A percentile compares a stretch with the other conserved stretches of the same genome.
Conservation (phyloP, 1,140 invertebrate genomes). For the Calliopsis andreniformis region DNA sequence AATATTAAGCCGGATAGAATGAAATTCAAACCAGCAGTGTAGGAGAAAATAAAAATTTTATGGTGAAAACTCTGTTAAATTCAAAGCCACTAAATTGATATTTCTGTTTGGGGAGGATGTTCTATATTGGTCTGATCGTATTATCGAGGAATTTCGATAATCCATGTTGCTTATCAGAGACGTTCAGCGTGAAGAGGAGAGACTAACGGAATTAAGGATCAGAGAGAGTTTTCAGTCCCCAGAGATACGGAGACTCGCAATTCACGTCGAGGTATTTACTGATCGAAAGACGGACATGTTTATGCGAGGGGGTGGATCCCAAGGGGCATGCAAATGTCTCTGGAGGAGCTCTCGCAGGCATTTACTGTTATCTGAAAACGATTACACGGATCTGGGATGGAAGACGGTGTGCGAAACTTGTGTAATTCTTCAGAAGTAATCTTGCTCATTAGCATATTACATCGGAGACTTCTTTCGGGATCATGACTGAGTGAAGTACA, state of each 20-base stretch:
- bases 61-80: no score
- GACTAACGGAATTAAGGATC: constrained; percentile 55
- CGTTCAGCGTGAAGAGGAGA: constrained; percentile 6
- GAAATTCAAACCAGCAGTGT: no score
- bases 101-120: no score
- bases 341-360: constrained; percentile 40
- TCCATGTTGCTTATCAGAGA: not conserved
- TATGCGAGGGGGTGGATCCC: constrained; percentile 40
- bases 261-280: constrained; percentile 47
- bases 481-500: no score
- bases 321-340: constrained; percentile 56
- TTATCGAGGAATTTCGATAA: not conserved
- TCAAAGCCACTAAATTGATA: no score
- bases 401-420: constrained; percentile 12
- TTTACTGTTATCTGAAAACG: constrained; percentile 57
- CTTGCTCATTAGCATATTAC: constrained; percentile 23
- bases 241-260: constrained; percentile 1
- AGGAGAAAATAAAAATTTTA: no score
- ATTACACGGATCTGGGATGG: constrained; percentile 45
- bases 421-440: constrained; percentile 37
- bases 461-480: no score
- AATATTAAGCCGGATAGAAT: no score
- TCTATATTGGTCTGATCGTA: not conserved
- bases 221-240: constrained; percentile 12
- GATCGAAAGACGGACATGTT: constrained; percentile 58